Evolutionary conservation across 2,113 vertebrate genomes (phyloP).

Genomic region (Cololabis saira): DNA sequence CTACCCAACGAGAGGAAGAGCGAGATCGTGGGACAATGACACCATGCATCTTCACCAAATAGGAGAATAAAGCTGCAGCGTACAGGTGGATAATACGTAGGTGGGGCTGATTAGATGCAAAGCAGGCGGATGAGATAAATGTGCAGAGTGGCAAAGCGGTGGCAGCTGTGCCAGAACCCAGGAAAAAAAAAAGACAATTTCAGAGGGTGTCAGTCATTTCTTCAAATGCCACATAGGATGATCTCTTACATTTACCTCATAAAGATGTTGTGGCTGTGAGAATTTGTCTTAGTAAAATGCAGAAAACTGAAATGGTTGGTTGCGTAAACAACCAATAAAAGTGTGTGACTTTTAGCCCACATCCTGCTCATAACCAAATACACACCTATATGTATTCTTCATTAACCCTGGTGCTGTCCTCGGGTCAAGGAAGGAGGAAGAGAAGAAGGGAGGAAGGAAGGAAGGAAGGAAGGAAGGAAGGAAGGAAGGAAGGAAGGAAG

Average conservation of each 20-base stretch:
- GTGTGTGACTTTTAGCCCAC: too few relatives aligned
- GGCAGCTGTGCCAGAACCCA: not conserved
- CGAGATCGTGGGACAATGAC: conserved; percentile 36
- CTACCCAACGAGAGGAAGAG: not conserved
- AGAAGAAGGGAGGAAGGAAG: too few relatives aligned
- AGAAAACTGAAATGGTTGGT: not conserved
- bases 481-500: too few relatives aligned
- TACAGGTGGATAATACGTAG: conserved; percentile 16
- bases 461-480: too few relatives aligned
- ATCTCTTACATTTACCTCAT: not conserved
- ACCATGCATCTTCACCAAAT: conserved; percentile 15
- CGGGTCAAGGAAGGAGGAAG: too few relatives aligned
- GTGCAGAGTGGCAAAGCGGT: conserved; percentile 1
- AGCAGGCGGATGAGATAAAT: conserved; percentile 21
- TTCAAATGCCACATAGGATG: not conserved
- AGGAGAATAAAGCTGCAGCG: conserved; percentile 10
- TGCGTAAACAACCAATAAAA: not conserved
- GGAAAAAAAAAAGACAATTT: conserved; percentile 2
- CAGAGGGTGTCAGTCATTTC: conserved; percentile 9
- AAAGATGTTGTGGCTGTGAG: not conserved
- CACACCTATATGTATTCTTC: too few relatives aligned
- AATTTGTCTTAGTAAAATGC: fast-evolving
- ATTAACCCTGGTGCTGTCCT: too few relatives aligned
- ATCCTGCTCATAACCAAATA: too few relatives aligned
- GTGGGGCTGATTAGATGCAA: conserved; percentile 44